These are phyloP conservation scores for Pristiophorus japonicus DNA, from an alignment of 2,113 vertebrate genomes.

Conservation along the genomic window DNA sequence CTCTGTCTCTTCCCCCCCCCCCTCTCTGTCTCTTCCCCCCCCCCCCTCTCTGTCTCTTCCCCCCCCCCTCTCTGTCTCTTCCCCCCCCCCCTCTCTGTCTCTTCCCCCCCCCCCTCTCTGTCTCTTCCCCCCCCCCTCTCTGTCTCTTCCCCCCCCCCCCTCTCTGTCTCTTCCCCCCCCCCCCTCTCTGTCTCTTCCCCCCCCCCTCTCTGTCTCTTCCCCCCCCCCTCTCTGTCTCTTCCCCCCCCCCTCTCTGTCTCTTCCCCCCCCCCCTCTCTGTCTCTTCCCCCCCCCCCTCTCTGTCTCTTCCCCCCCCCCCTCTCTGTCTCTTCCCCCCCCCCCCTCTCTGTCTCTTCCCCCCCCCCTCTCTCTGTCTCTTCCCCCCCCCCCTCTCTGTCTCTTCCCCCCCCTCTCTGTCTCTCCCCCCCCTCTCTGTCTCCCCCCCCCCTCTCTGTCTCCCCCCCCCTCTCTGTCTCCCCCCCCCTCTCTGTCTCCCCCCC, in stretches of 20 bases:
- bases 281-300: not conserved
- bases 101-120: constrained; percentile 45
- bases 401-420: not conserved
- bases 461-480: not conserved
- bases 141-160: not conserved
- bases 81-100: not conserved
- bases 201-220: constrained; percentile 45
- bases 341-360: too few species aligned
- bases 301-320: not conserved
- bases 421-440: too few species aligned
- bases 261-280: not conserved
- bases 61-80: too few species aligned
- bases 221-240: not conserved
- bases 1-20: not conserved
- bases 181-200: not conserved
- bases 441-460: not conserved
- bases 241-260: too few species aligned
- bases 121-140: too few species aligned
- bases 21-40: too few species aligned
- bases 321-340: constrained; percentile 46
- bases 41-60: not conserved
- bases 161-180: not conserved
- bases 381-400: not conserved
- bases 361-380: too few species aligned
- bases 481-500: not conserved